Evolutionary conservation across 2,888 invertebrate species (phyloP), one percentile per base, ranked within the genome.

Genomic region (Trissolcus brochymenae): DNA sequence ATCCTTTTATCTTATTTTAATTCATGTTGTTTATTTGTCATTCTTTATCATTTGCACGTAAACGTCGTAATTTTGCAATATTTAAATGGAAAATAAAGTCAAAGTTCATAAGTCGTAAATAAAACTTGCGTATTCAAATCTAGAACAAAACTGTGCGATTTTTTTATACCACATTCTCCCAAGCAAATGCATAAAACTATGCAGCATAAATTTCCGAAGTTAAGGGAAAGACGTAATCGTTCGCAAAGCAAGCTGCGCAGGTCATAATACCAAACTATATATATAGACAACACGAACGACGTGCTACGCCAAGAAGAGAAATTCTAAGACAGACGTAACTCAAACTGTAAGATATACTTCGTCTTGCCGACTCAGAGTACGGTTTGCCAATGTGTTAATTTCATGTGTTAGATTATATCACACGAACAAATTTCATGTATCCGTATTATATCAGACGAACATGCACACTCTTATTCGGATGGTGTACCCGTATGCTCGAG

Each of bases 361-460:
- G 62, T 66, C 62, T 66, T 29, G 64, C 49, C 73, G 59, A 46
- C 46, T 46, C 46, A 40, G 35, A 71, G 55, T 75, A 68, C 65
- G 54, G 57, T 66, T 57, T 56, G 71, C 76, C 55, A 77, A 67
- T 72, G 78, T 77, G 79, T 81, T 82, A 81, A 82, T 82, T 83
- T 77, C 61, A 72, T 54, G 77, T 67, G 75, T 78, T 77, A 78
- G 75, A 78, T 80, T 74, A 46, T 35, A 51, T 67, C 35, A 16
- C 13, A 40, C 17, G 25, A 13, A 51, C 21, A 25, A n/a, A n/a
- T n/a, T n/a, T n/a, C n/a, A n/a, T n/a, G n/a, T n/a, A n/a, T n/a
- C n/a, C n/a, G n/a, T n/a, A 65, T 67, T 74, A 46, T 35, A 51
- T 67, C 35, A 16, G 7, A 40, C 17, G 25, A 13, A 51, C 21